Conservation (phyloP, 2,888 invertebrate species). For the Bombylius discolor region DNA sequence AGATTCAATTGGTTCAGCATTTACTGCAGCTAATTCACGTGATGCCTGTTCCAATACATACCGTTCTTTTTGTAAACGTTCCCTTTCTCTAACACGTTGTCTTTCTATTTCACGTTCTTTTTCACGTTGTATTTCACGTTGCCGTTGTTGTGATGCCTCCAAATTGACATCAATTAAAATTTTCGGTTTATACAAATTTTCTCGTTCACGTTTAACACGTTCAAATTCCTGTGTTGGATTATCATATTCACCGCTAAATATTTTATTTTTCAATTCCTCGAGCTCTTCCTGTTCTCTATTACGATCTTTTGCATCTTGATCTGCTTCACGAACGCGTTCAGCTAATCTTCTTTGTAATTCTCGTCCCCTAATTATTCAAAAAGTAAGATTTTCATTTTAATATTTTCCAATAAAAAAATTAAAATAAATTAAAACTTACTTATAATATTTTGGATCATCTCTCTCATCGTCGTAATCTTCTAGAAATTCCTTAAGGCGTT, state of each 20-base stretch:
- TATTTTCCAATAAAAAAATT: neutral
- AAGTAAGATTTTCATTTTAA: conserved; percentile 30
- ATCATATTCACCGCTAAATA: conserved; percentile 54
- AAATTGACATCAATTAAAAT: conserved; percentile 59
- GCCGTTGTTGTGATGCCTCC: conserved; percentile 47
- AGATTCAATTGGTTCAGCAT: conserved; percentile 63
- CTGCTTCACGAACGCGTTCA: conserved; percentile 87
- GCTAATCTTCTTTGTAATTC: conserved; percentile 82
- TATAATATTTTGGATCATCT: conserved; percentile 95
- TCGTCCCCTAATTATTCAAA: conserved; percentile 42
- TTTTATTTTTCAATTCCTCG: conserved; percentile 64
- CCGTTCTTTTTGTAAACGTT: conserved; percentile 30
- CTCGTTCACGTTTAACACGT: conserved; percentile 57
- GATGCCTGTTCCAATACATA: conserved; percentile 45
- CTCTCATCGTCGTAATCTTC: conserved; percentile 99
- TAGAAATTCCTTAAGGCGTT: conserved; percentile 88
- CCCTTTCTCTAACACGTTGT: conserved; percentile 34
- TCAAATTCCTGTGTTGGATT: conserved; percentile 55
- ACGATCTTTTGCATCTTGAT: conserved; percentile 80
- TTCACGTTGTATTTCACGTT: conserved; percentile 44
- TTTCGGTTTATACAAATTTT: conserved; percentile 72
- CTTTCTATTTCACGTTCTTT: conserved; percentile 37
- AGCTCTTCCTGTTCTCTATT: conserved; percentile 80
- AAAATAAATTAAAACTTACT: conserved; percentile 39
- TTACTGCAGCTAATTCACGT: conserved; percentile 49